Base-by-base conservation (phyloP, 2,797 vertebrate species). In the Pangasius macronema region DNA sequence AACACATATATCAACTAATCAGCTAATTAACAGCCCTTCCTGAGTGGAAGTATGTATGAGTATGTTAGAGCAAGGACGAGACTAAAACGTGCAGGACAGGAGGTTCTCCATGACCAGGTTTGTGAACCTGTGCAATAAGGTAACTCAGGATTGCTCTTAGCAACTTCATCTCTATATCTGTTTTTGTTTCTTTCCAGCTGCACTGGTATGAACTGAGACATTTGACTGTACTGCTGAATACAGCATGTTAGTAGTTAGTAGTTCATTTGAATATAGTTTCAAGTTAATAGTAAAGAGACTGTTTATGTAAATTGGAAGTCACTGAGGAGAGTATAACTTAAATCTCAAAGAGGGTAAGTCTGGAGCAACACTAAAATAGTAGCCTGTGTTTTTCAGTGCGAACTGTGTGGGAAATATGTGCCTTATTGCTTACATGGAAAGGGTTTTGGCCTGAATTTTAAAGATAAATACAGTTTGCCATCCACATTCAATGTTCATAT, bases 291-390 rank as follows among this genome's bases (percentile, higher is more conserved):
- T n/a, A n/a, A n/a, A n/a, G n/a, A n/a, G n/a, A n/a, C n/a, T n/a
- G n/a, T n/a, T n/a, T n/a, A n/a, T n/a, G n/a, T n/a, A n/a, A n/a
- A n/a, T n/a, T n/a, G n/a, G n/a, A n/a, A n/a, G n/a, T n/a, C n/a
- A n/a, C n/a, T n/a, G n/a, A n/a, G n/a, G n/a, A n/a, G n/a, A n/a
- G n/a, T n/a, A n/a, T n/a, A n/a, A n/a, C n/a, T n/a, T n/a, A n/a
- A n/a, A n/a, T n/a, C n/a, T n/a, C n/a, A n/a, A n/a, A n/a, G n/a
- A n/a, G n/a, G n/a, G n/a, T n/a, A n/a, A n/a, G n/a, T n/a, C n/a
- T n/a, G n/a, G 65, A 85, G 55, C 67, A 80, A 49, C 6, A 65
- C 55, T 30, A 65, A 88, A 88, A 88, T 88, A 88, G 83, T 24
- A 85, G 27, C 82, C 81, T 83, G 49, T 61, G n/a, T 87, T 87